A percentile compares a stretch with the other conserved stretches of the same genome.
phyloP scores from a whole-genome alignment of 2,113 vertebrate genomes.

The Solenodon paradoxus region DNA sequence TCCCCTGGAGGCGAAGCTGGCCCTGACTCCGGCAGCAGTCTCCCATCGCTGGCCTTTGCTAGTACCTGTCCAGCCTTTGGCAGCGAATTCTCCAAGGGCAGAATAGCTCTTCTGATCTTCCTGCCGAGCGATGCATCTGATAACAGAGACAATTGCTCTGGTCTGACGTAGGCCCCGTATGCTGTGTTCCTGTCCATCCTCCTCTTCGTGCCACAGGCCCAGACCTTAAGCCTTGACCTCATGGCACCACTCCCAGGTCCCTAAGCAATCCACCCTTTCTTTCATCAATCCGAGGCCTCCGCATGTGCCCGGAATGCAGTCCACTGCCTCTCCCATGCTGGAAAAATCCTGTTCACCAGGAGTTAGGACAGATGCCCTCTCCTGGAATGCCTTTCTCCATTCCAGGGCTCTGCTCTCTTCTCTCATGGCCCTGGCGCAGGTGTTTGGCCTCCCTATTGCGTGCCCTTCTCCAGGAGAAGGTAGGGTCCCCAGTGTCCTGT shows the following conservation, averaged over 20 bases:
- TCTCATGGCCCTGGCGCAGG: background rate
- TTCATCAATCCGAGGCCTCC: background rate
- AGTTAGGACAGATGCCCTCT: background rate
- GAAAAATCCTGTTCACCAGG: background rate
- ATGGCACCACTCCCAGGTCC: background rate
- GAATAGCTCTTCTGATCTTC: background rate
- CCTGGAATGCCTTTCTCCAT: background rate
- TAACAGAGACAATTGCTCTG: too few relatives aligned
- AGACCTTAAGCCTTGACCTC: background rate
- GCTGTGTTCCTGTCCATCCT: background rate
- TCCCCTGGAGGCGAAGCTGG: background rate
- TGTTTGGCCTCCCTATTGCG: background rate
- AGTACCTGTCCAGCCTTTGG: background rate
- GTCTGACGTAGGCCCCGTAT: background rate
- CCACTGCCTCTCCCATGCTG: rapidly evolving
- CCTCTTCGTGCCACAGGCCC: rapidly evolving
- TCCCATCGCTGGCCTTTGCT: background rate
- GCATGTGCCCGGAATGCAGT: too few relatives aligned
- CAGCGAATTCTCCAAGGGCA: background rate
- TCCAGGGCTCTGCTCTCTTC: background rate
- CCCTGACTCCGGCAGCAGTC: too few relatives aligned
- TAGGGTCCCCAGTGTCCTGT: background rate
- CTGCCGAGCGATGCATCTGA: background rate
- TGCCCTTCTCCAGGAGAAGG: background rate
- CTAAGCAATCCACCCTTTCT: background rate